Percentiles rank a stretch among this genome's conserved stretches.
phyloP scores from a whole-genome alignment of 2,113 vertebrate species.

The Pipra filicauda region DNA sequence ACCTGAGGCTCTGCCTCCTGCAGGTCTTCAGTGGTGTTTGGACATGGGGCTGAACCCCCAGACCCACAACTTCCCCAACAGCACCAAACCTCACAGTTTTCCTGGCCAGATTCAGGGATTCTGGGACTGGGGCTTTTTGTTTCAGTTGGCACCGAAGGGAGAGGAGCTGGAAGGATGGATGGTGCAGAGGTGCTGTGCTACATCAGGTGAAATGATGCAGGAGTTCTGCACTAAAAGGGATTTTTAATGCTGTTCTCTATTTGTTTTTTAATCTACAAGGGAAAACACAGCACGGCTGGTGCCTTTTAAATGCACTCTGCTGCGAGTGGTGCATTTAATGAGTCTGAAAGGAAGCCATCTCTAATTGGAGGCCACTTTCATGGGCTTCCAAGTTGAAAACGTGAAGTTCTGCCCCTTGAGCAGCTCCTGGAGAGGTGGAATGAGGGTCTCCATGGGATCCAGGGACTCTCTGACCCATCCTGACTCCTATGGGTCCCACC shows the following conservation, averaged over 20 bases:
- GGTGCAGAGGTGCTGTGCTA: background rate
- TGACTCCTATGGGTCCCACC: background rate
- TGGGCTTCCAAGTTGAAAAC: background rate
- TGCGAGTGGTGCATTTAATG: background rate
- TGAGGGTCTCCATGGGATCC: accelerated
- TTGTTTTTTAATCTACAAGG: background rate
- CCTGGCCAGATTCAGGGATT: background rate
- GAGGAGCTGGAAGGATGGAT: background rate
- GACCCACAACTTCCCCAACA: background rate
- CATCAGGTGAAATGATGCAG: background rate
- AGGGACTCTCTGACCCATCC: background rate
- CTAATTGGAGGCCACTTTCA: background rate
- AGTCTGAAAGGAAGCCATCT: background rate
- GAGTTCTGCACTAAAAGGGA: background rate
- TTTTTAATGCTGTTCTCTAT: background rate
- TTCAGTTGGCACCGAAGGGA: background rate
- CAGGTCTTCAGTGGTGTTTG: background rate
- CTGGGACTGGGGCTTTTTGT: background rate
- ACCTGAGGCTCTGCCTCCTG: background rate
- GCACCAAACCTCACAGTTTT: background rate
- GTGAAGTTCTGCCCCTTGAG: background rate
- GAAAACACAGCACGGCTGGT: background rate
- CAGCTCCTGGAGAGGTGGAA: background rate
- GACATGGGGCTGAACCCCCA: background rate
- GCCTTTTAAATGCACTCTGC: background rate